Base-by-base conservation (phyloP, 2,797 vertebrate species). In the Setipinna tenuifilis region DNA sequence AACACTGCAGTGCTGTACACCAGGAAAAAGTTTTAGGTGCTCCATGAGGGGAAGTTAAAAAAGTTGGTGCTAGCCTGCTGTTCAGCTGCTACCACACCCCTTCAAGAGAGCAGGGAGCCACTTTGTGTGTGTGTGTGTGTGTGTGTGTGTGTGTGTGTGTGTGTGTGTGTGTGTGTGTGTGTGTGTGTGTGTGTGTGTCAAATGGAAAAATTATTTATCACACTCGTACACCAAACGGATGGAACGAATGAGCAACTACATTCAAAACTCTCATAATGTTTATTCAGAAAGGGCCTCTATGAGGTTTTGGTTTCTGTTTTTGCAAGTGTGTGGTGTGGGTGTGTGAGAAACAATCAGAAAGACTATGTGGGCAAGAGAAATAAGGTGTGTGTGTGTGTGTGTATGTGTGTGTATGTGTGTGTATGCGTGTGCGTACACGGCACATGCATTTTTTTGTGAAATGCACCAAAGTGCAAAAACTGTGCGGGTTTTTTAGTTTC, bases 101-200 rank as follows among this genome's bases (percentile, higher is more conserved):
- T 62, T 31, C 65, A 14, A 31, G 28, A 31, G 28, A 71, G 28
- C 23, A 14, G n/a, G 62, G 28, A 25, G 62, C 25, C 10, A 71
- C 65, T 71, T 3, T 14, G 50, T 54, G 50, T 54, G 2, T 54
- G 50, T 54, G 50, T 54, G 50, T 3, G 7, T 14, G 2, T 54
- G 50, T 54, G 50, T 54, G 50, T 54, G 50, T 54, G 50, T 54
- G 50, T 54, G 50, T 31, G 10, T 25, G 54, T 58, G 25, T 23
- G 28, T 82, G 81, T 82, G 81, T 25, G n/a, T 82, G 25, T 50
- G 54, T 25, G 46, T 48, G 44, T 46, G 41, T 54, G 81, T 81
- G 78, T 35, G 35, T 41, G 41, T 48, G 78, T 46, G 19, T 81
- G 28, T n/a, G 35, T 81, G 28, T 81, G 78, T 44, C 50, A 54